phyloP scores from a whole-genome alignment of 2,888 invertebrate species.

The Bursaphelenchus okinawaensis region DNA sequence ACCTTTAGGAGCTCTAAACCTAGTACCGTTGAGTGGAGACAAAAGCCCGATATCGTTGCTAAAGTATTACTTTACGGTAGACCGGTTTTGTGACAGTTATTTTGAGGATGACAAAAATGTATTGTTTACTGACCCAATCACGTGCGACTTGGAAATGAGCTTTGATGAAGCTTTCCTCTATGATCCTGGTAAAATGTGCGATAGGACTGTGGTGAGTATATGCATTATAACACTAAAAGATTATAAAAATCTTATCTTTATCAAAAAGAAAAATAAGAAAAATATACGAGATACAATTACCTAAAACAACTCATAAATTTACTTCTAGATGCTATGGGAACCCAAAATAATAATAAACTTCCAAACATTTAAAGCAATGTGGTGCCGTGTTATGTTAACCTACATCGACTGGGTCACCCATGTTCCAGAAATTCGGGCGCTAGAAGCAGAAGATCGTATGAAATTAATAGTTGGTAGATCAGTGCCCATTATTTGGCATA shows the following conservation, averaged over 20 bases:
- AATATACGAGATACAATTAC: no score
- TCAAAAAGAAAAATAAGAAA: no score
- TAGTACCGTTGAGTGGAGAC: background rate
- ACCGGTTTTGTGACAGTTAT: background rate
- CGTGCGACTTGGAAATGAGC: conserved; percentile 3
- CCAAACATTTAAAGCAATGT: conserved; percentile 13
- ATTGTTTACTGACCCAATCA: background rate
- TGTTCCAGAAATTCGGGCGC: conserved; percentile 14
- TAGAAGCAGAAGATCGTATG: conserved; percentile 7
- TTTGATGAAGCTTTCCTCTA: background rate
- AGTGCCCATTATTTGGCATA: background rate
- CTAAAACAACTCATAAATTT: background rate
- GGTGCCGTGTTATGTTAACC: conserved; percentile 15
- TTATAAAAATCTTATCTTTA: no score
- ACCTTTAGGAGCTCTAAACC: conserved; percentile 7
- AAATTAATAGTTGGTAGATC: background rate
- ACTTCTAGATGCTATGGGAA: background rate
- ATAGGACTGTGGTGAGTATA: background rate
- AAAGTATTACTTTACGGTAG: conserved; percentile 15
- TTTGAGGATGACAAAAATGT: background rate
- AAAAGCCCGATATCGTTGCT: conserved; percentile 5
- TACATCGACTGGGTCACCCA: conserved; percentile 20
- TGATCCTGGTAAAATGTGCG: background rate
- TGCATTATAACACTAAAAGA: no score
- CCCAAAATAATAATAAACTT: background rate